Evolutionary conservation across 2,113 vertebrate genomes (phyloP), one percentile per base, ranked within the genome.

Genomic region (Nerophis ophidion): DNA sequence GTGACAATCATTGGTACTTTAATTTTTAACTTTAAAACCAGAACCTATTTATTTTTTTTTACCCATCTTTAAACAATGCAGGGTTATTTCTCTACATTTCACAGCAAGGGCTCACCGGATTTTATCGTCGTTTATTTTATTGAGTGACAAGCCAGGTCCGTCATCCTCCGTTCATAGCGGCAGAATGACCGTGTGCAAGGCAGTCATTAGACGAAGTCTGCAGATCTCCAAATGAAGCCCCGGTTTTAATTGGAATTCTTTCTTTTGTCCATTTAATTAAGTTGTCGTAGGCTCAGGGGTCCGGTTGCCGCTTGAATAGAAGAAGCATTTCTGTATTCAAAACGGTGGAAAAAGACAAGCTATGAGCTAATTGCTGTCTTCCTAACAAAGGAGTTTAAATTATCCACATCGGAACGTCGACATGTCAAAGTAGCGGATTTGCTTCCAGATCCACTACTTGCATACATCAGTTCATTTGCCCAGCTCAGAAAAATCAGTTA

Each of bases 401-500:
- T 54, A 16, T 38, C 52, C 52, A 55, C 53, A 35, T 55, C 40
- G 15, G 9, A 35, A 55, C 53, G 10, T 40, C 17, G 35, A 40
- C n/a, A 5, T 55, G 35, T 36, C 5, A 17, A 40, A 55, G 53
- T 40, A n/a, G 53, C 15, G 10, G 40, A 44, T 44, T 44, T 44
- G 26, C 26, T 26, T 34, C 26, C 50, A 34, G 26, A 13, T 35
- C 6, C 5, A n/a, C 53, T n/a, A 15, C 35, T 54, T 54, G 34
- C 51, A 53, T 53, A 35, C 51, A 35, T 34, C 51, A 54, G 1
- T 55, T 36, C 10, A 55, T 38, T 40, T 55, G 53, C 8, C 53
- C 35, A 5, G 9, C 53, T n/a, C n/a, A 38, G 15, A 5, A n/a
- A 33, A 55, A 40, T 17, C 11, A 12, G 53, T 55, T 8, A 36